A percentile compares a stretch with the other conserved stretches of the same genome.
phyloP scores from a whole-genome alignment of 1,140 invertebrate species.

The Listronotus bonariensis region DNA sequence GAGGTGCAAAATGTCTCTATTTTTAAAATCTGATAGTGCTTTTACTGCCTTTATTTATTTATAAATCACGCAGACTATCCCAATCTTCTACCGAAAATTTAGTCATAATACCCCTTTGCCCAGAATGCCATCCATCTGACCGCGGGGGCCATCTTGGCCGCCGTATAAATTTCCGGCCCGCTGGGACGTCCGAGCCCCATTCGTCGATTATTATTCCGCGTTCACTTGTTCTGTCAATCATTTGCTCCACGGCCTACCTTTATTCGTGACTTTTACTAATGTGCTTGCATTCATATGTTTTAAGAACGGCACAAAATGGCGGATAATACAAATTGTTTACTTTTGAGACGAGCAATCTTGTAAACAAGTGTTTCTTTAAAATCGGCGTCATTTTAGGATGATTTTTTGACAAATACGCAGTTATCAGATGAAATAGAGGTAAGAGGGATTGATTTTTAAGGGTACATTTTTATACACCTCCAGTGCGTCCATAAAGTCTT shows the following conservation, averaged over 20 bases:
- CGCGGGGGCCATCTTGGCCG: conserved; percentile 30
- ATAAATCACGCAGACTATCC: neutral
- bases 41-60: too few relatives aligned
- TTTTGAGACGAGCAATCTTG: too few relatives aligned
- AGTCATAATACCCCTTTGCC: conserved; percentile 12
- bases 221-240: conserved; percentile 37
- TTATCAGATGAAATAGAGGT: too few relatives aligned
- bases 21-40: too few relatives aligned
- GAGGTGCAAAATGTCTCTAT: too few relatives aligned
- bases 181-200: conserved; percentile 32
- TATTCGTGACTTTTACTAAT: conserved; percentile 32
- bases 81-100: conserved; percentile 20
- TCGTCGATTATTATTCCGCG: conserved; percentile 31
- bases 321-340: neutral
- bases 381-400: too few relatives aligned
- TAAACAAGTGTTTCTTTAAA: too few relatives aligned
- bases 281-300: conserved; percentile 14
- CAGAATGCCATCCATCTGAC: conserved; percentile 16
- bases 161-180: conserved; percentile 30
- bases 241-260: conserved; percentile 27
- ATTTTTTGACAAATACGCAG: too few relatives aligned
- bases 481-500: too few relatives aligned
- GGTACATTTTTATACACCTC: too few relatives aligned
- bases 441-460: too few relatives aligned
- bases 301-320: conserved; percentile 7